phyloP scores from a whole-genome alignment of 2,797 vertebrate genomes.

The Rallus crepitans region DNA sequence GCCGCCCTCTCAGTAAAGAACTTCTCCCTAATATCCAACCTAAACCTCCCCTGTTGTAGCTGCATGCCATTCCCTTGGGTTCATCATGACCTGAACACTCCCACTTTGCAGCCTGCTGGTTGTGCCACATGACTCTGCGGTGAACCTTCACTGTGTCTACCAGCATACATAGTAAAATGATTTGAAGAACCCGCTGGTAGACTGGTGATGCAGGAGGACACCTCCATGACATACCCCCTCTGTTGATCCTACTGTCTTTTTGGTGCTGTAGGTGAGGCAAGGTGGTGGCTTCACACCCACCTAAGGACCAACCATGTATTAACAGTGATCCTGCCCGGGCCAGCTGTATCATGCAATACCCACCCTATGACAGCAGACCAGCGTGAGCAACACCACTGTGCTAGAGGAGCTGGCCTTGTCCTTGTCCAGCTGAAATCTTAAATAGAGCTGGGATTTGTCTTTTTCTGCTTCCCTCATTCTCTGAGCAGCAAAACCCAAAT shows the following conservation, averaged over 20 bases:
- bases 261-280: neutral
- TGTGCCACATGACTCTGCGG: rapidly evolving
- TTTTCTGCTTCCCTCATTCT: neutral
- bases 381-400: neutral
- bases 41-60: too few relatives aligned
- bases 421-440: neutral
- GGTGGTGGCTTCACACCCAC: neutral
- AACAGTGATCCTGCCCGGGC: neutral
- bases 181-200: neutral
- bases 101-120: neutral
- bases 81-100: neutral
- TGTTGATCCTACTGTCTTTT: neutral
- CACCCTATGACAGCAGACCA: neutral
- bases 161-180: neutral
- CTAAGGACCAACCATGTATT: neutral
- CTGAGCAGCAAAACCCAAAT: conserved; percentile 15
- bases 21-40: too few relatives aligned
- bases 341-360: neutral
- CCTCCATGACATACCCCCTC: neutral
- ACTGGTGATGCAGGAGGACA: neutral
- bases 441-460: neutral
- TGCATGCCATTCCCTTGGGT: too few relatives aligned
- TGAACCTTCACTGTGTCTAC: neutral
- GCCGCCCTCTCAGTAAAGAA: too few relatives aligned
- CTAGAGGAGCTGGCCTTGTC: neutral